A percentile compares a stretch with the other conserved stretches of the same genome.
phyloP scores from a whole-genome alignment of 35 echinoderm and acorn worm species.

The Apostichopus parvimensis region DNA sequence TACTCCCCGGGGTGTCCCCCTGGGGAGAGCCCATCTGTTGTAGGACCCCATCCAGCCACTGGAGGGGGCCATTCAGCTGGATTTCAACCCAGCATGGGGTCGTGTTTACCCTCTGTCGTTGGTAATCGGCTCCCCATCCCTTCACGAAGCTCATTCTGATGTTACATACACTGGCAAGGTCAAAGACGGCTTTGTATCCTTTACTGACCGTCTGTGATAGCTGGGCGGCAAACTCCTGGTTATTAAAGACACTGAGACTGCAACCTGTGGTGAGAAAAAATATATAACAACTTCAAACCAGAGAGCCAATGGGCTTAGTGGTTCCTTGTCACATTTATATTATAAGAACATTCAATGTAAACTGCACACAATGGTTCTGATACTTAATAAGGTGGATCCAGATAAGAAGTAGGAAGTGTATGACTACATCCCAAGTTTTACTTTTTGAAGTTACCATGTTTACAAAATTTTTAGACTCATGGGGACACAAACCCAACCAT shows the following conservation, averaged over 20 bases:
- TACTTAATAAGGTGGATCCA: too few relatives aligned
- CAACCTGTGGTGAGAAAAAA: constrained; percentile 49
- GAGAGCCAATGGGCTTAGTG: too few relatives aligned
- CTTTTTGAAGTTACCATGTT: too few relatives aligned
- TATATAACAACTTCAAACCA: too few relatives aligned
- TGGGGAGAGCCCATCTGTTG: constrained; percentile 65
- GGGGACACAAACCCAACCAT: too few relatives aligned
- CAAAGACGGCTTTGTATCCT: constrained; percentile 65
- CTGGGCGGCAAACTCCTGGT: constrained; percentile 70
- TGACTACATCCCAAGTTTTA: too few relatives aligned
- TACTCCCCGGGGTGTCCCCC: constrained; percentile 46
- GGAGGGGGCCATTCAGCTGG: constrained; percentile 69
- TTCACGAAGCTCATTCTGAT: constrained; percentile 78
- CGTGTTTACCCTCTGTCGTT: constrained; percentile 59
- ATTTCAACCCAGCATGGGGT: constrained; percentile 75
- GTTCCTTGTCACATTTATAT: too few relatives aligned
- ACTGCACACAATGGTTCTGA: too few relatives aligned
- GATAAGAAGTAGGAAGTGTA: too few relatives aligned
- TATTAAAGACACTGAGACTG: constrained; percentile 70
- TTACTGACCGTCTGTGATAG: constrained; percentile 65
- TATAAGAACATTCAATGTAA: too few relatives aligned
- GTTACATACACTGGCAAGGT: constrained; percentile 65
- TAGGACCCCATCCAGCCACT: constrained; percentile 68
- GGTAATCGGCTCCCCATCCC: constrained; percentile 74
- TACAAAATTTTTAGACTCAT: too few relatives aligned